These are phyloP conservation scores for Hemicentrotus pulcherrimus DNA, from an alignment of 35 echinoderm and acorn worm species.

Conservation along the genomic window DNA sequence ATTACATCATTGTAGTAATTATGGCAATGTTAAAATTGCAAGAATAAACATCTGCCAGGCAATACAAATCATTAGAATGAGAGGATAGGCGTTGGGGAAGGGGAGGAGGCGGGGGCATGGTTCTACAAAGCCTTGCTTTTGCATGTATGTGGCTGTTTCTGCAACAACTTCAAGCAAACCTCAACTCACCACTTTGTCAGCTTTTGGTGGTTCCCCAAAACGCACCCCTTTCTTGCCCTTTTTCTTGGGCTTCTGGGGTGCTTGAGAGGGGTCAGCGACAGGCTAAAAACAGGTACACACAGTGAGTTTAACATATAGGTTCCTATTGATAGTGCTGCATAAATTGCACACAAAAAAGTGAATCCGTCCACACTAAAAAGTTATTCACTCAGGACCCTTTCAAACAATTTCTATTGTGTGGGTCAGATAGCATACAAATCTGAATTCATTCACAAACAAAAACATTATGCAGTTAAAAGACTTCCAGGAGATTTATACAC, in stretches of 20 bases:
- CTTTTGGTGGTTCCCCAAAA: background rate
- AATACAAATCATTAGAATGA: background rate
- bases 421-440: background rate
- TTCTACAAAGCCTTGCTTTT: too few relatives aligned
- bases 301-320: too few relatives aligned
- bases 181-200: background rate
- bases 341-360: too few relatives aligned
- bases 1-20: too few relatives aligned
- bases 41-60: background rate
- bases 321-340: too few relatives aligned
- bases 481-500: too few relatives aligned
- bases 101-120: too few relatives aligned
- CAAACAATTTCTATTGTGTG: too few relatives aligned
- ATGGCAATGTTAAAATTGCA: too few relatives aligned
- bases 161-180: background rate
- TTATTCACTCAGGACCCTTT: too few relatives aligned
- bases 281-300: background rate
- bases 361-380: too few relatives aligned
- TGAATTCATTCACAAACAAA: background rate
- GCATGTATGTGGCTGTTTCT: background rate
- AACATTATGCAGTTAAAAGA: background rate
- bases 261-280: background rate
- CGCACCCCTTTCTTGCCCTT: conserved; percentile 12
- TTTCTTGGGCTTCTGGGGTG: background rate
- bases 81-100: background rate